Evolutionary conservation across 2,113 vertebrate species (phyloP).

Genomic region (Numida meleagris): DNA sequence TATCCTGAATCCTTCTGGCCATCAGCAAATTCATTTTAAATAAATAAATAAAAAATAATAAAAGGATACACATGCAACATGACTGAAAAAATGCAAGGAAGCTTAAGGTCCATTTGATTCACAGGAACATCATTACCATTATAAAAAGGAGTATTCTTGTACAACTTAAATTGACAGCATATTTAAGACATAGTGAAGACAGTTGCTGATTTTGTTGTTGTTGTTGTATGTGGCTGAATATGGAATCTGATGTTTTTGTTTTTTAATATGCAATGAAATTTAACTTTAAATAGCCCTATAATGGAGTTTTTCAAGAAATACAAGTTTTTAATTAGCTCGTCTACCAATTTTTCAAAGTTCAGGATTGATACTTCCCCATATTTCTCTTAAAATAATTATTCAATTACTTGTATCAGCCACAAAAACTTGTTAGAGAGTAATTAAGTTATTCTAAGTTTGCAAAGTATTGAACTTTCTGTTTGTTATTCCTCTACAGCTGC

Average conservation of each 20-base stretch:
- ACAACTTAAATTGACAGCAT: neutral
- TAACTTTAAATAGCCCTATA: neutral
- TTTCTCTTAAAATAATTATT: neutral
- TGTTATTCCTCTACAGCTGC: neutral
- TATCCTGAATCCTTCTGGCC: neutral
- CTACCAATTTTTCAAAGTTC: neutral
- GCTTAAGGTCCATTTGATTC: neutral
- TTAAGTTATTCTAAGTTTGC: neutral
- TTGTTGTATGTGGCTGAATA: neutral
- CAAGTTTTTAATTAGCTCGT: neutral
- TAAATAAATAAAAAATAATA: neutral
- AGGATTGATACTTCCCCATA: neutral
- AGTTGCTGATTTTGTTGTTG: neutral
- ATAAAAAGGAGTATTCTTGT: neutral
- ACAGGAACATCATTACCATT: neutral
- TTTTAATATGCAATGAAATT: neutral
- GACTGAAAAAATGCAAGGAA: neutral
- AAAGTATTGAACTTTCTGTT: neutral
- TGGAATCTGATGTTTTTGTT: neutral
- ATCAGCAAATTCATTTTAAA: neutral
- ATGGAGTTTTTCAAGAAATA: neutral
- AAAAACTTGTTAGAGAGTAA: neutral
- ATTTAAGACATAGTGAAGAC: neutral
- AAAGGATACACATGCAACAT: neutral
- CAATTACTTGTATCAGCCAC: neutral